phyloP scores from a whole-genome alignment of 2,888 invertebrate species.

The Diaprepes abbreviatus region DNA sequence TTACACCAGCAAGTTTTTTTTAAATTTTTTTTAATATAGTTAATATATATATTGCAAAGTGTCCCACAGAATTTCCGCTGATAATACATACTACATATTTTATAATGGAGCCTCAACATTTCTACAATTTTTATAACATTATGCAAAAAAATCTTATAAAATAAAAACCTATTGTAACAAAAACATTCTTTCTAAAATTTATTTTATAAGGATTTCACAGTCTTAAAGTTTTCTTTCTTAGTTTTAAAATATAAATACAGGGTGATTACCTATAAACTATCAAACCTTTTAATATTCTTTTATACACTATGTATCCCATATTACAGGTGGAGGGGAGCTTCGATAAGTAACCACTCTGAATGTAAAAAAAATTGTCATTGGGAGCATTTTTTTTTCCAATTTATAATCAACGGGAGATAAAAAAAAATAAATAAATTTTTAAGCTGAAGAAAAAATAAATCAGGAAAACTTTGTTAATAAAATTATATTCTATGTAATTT shows the following conservation, averaged over 20 bases:
- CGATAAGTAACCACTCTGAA: background rate
- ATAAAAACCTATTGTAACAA: constrained; percentile 15
- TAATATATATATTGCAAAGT: background rate
- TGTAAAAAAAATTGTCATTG: background rate
- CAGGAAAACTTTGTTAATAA: no score
- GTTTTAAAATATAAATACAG: constrained; percentile 14
- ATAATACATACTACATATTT: background rate
- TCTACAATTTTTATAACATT: background rate
- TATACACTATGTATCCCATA: no score
- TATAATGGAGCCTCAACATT: constrained; percentile 7
- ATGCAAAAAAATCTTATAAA: constrained; percentile 12
- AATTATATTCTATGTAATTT: no score
- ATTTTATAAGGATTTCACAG: constrained; percentile 40
- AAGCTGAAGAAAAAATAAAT: background rate
- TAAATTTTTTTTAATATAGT: no score
- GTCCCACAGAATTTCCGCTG: background rate
- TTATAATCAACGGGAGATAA: constrained; percentile 27
- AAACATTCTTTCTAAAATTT: constrained; percentile 28
- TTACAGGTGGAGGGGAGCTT: no score
- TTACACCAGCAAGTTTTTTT: no score
- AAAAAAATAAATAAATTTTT: no score
- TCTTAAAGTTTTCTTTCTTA: constrained; percentile 45
- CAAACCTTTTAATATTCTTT: background rate
- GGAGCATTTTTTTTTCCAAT: constrained; percentile 17
- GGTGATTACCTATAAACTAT: background rate